Conservation (phyloP, 2,797 vertebrate species). For the Arctocebus calabarensis region DNA sequence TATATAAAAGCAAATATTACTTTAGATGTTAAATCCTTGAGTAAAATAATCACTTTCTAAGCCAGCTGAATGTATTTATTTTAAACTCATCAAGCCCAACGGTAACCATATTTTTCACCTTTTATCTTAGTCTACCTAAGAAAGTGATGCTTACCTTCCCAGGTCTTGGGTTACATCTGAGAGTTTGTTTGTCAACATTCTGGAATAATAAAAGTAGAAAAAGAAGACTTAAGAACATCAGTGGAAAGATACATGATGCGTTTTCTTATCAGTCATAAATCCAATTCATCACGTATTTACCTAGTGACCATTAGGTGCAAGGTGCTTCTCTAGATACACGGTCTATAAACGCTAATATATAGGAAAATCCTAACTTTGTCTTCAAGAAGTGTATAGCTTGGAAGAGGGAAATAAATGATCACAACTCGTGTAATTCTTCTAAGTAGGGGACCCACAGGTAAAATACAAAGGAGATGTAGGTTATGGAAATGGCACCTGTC, state of each 20-base stretch:
- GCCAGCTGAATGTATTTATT: constrained; percentile 16
- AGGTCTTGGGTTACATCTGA: constrained; percentile 90
- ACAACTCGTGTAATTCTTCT: background rate
- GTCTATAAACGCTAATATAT: background rate
- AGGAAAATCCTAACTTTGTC: background rate
- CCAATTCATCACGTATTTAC: background rate
- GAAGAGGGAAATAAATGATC: background rate
- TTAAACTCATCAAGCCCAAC: constrained; percentile 14
- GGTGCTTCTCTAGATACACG: background rate
- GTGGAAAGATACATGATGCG: background rate
- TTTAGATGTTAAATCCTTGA: constrained; percentile 30
- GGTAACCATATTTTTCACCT: background rate
- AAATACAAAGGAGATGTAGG: background rate
- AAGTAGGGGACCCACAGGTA: background rate
- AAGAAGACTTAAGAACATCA: constrained; percentile 46
- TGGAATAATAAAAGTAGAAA: constrained; percentile 85
- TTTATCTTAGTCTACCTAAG: background rate
- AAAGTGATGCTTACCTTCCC: constrained; percentile 89
- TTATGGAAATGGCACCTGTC: background rate
- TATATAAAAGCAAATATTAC: constrained; percentile 12
- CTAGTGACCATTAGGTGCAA: background rate
- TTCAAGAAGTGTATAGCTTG: background rate
- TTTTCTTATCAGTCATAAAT: constrained; percentile 22
- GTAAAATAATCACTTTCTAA: constrained; percentile 37
- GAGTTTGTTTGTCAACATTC: constrained; percentile 84